Percentiles rank a stretch among this genome's conserved stretches.
Evolutionary conservation across 2,888 invertebrate species (phyloP).

Genomic region (Euplagia quadripunctaria): DNA sequence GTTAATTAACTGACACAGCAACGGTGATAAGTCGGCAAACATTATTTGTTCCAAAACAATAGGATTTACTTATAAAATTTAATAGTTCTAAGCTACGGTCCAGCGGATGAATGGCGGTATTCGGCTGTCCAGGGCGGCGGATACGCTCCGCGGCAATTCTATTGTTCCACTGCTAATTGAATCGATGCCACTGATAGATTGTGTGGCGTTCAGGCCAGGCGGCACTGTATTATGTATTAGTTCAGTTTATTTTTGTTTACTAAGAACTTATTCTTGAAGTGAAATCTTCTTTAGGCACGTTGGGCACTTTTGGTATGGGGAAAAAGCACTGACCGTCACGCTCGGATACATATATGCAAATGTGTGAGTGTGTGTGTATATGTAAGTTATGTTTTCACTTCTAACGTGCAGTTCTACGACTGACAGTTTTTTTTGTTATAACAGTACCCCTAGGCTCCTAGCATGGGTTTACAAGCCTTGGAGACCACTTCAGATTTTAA

Average conservation of each 20-base stretch:
- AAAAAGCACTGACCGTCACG: too few species aligned
- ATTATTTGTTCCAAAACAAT: slow-evolving; percentile 49
- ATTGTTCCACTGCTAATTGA: slow-evolving; percentile 84
- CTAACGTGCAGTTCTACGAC: too few species aligned
- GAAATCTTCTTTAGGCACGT: too few species aligned
- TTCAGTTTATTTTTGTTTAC: neutral
- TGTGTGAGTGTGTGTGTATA: too few species aligned
- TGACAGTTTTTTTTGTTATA: neutral
- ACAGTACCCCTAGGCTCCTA: neutral
- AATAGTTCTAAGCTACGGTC: slow-evolving; percentile 45
- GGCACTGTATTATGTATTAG: slow-evolving; percentile 20
- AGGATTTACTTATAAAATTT: slow-evolving; percentile 51
- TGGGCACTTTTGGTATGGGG: too few species aligned
- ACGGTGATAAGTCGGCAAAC: slow-evolving; percentile 29
- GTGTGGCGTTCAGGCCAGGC: slow-evolving; percentile 36
- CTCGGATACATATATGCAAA: too few species aligned
- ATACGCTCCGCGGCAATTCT: slow-evolving; percentile 59
- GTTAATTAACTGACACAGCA: slow-evolving; percentile 6
- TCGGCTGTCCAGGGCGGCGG: slow-evolving; percentile 23
- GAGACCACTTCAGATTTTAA: neutral
- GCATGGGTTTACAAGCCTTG: too few species aligned
- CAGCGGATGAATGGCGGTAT: slow-evolving; percentile 30
- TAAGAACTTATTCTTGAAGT: neutral
- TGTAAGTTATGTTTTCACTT: too few species aligned
- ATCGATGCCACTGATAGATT: slow-evolving; percentile 85